Base-by-base conservation (phyloP, 2,888 invertebrate genomes). In the Aquatica leii region DNA sequence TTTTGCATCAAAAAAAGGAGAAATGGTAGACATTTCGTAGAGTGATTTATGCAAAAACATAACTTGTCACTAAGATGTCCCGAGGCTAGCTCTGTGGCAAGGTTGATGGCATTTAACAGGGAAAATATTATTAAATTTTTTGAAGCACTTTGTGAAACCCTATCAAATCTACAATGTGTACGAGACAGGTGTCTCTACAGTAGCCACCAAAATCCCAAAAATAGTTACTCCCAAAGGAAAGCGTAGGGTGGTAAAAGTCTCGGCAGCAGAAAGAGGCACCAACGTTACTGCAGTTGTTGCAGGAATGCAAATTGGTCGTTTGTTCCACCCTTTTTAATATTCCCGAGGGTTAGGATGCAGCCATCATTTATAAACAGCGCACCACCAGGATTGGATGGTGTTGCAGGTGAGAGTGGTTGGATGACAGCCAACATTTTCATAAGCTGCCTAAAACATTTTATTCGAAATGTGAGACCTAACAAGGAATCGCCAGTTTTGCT, bases 301-400 rank as follows among this genome's bases (percentile, higher is more conserved):
- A 73, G 77, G 37, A 73, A 70, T 65, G 77, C 77, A 1, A 58
- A 34, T 62, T 77, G 77, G 34, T 72, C 70, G 59, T 67, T 65
- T 24, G 46, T 79, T 50, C 77, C 78, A 15, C 80, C n/a, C n/a
- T n/a, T n/a, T n/a, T n/a, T n/a, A n/a, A n/a, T n/a, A n/a, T n/a
- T n/a, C n/a, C n/a, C n/a, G n/a, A n/a, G n/a, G n/a, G n/a, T n/a
- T n/a, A n/a, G n/a, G 69, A 55, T 56, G 50, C 48, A 62, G 14
- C 56, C 56, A 31, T 69, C 73, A 37, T 74, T 80, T 69, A 53
- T 80, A 11, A 58, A 69, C 34, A 74, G 73, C 64, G 77, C 77
- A 49, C 79, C 78, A 40, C 35, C 72, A 49, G 81, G 79, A 41
- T 73, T 66, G 62, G 57, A 68, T 14, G 78, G 79, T 20, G 63